Base-by-base conservation (phyloP, 23 tunicate species). In the Ciona savignyi region DNA sequence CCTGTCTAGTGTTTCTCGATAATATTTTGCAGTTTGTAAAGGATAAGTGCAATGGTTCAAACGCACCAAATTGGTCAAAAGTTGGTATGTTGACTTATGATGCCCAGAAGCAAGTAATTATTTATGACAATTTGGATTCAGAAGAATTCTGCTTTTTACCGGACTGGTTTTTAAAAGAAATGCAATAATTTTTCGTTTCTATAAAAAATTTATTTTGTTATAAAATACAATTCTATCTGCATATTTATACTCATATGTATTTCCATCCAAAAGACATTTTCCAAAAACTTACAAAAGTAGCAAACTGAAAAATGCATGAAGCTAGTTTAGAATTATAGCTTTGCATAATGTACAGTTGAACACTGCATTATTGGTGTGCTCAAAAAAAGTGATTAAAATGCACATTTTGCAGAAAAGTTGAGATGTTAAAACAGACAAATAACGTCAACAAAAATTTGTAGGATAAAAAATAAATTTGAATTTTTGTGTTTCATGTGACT, bases 1-100 rank as follows among this genome's bases (percentile, higher is more conserved):
- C 65, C 4, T 82, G 82, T 35, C 71, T 90, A 23, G 25, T 29
- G 3, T 90, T 90, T 74, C 73, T 90, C 23, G 84, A 83, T 23
- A 69, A 63, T 49, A 30, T 78, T 24, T 70, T 85, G 22, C 27
- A 34, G 19, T 30, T 34, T 0, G 34, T 85, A 2, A 85, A 78
- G 32, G 63, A 76, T 4, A 29, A 6, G 32, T 77, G 65, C 28
- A 26, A 42, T 6, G 56, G 15, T 15, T 6, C 56, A 6, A 42
- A 42, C 15, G 56, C 56, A 6, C 56, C 9, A 6, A 42, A 15
- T 42, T 0, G 0, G 23, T 30, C 32, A 2, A 42, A 63, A 9
- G 62, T 64, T 30, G 34, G 65, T 35, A 6, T 73, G n/a, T 73
- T 73, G 1, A 73, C 32, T 1, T 73, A 22, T 19, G 65, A 48